Evolutionary conservation across 1,140 invertebrate genomes (phyloP).

Genomic region (Artemia franciscana): DNA sequence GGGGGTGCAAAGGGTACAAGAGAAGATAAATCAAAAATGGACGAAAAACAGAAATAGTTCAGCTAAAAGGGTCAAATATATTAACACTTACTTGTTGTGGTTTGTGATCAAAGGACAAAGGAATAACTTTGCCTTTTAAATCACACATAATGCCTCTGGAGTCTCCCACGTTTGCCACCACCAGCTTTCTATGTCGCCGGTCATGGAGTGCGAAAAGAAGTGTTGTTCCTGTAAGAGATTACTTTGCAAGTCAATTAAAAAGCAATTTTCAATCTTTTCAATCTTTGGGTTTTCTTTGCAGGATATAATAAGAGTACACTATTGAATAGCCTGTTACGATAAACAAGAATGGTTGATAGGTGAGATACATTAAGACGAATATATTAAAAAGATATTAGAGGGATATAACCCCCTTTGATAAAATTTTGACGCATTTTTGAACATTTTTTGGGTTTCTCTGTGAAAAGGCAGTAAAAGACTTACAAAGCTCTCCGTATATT

Average conservation of each 20-base stretch:
- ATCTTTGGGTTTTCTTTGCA: background rate
- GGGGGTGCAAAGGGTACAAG: too few relatives aligned
- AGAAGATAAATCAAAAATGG: too few relatives aligned
- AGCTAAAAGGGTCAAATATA: too few relatives aligned
- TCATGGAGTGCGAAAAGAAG: slow-evolving; percentile 67
- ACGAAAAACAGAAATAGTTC: too few relatives aligned
- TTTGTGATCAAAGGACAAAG: slow-evolving; percentile 86
- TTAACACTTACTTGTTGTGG: slow-evolving; percentile 62
- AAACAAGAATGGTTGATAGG: too few relatives aligned
- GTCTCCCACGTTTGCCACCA: slow-evolving; percentile 88
- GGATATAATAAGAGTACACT: background rate
- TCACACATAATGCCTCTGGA: slow-evolving; percentile 86
- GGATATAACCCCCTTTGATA: too few relatives aligned
- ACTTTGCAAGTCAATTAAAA: background rate
- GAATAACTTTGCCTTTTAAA: slow-evolving; percentile 60
- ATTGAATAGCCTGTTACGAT: background rate
- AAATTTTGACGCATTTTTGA: too few relatives aligned
- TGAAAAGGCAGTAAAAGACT: too few relatives aligned
- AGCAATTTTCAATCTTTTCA: background rate
- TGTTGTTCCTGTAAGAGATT: slow-evolving; percentile 46
- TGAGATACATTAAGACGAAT: too few relatives aligned
- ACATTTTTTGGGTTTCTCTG: too few relatives aligned
- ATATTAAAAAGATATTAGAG: too few relatives aligned
- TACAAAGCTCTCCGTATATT: too few relatives aligned
- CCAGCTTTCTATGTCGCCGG: slow-evolving; percentile 35